Conservation (phyloP, 2,888 invertebrate species). For the Drosophila nigricruria region DNA sequence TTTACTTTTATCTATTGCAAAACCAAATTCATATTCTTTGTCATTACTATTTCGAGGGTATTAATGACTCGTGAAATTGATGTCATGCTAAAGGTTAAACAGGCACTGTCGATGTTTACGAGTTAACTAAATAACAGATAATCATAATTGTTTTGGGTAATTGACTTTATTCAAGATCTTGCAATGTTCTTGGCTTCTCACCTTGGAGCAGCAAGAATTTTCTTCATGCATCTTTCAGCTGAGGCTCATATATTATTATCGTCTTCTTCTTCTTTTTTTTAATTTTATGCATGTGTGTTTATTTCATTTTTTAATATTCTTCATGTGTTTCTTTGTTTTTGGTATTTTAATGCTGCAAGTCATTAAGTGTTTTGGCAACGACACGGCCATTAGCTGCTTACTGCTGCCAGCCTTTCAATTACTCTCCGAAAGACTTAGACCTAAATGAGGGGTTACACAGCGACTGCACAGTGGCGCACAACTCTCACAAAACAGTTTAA, state of each 20-base stretch:
- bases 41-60: neutral
- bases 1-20: neutral
- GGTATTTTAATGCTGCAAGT: conserved; percentile 40
- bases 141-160: conserved; percentile 55
- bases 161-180: conserved; percentile 60
- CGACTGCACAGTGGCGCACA: conserved; percentile 35
- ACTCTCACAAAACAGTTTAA: neutral
- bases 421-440: conserved; percentile 42
- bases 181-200: conserved; percentile 53
- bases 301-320: conserved; percentile 1
- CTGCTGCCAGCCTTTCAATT: conserved; percentile 44
- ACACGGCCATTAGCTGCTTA: conserved; percentile 43
- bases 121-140: conserved; percentile 19
- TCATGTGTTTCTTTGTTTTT: conserved; percentile 5
- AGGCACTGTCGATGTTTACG: conserved; percentile 6
- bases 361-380: conserved; percentile 52
- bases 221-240: conserved; percentile 46
- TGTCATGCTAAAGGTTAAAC: conserved; percentile 22
- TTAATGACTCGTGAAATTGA: conserved; percentile 23
- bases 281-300: neutral
- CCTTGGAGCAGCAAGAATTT: conserved; percentile 51
- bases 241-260: conserved; percentile 1
- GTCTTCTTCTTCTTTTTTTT: conserved; percentile 2
- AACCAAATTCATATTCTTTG: neutral
- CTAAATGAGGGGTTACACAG: conserved; percentile 45